Evolutionary conservation across 92 coral and sea anemone genomes (phyloP), one percentile per base, ranked within the genome.

Genomic region (Epizoanthus rinbou): DNA sequence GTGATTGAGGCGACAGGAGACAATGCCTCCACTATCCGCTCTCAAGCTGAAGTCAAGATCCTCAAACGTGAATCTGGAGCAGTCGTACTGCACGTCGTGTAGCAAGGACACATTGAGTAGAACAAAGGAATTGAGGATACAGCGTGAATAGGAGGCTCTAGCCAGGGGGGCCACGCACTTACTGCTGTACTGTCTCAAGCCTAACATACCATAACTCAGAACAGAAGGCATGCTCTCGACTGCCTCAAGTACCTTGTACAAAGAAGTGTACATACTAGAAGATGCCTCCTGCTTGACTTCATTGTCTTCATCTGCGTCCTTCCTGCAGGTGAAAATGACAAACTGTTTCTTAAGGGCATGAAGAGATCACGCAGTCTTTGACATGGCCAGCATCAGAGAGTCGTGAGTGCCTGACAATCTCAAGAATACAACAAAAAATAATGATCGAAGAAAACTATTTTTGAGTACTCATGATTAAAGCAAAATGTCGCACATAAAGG

Each of bases 121-220:
- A 57, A 96, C 74, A 56, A 95, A 89, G 43, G 95, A 70, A 69
- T 93, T 86, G 18, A 94, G 91, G 50, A 85, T 89, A 39, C 92
- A 85, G 86, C 89, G 94, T n/a, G 96, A 89, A 64, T 88, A 93
- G 75, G 94, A 91, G 28, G 94, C 95, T 45, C 85, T 80, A 23
- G 81, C 22, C 63, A 90, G 76, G 25, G 90, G 91, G 43, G 86
- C 79, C 58, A 89, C 58, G 41, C 74, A 83, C 67, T 89, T 92
- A 79, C 94, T 87, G 80, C 97, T 91, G 83, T 92, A 96, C 37
- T 91, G 98, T 82, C 88, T 89, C 71, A 96, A 72, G 35, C 98
- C 98, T 4, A 96, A 19, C 84, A 93, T 84, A 22, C 94, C 98
- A 53, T 84, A 91, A 31, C 85, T 90, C 70, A 89, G 70, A 8